These are phyloP conservation scores for Steinernema carpocapsae DNA, from an alignment of 2,888 invertebrate genomes.

Conservation along the genomic window DNA sequence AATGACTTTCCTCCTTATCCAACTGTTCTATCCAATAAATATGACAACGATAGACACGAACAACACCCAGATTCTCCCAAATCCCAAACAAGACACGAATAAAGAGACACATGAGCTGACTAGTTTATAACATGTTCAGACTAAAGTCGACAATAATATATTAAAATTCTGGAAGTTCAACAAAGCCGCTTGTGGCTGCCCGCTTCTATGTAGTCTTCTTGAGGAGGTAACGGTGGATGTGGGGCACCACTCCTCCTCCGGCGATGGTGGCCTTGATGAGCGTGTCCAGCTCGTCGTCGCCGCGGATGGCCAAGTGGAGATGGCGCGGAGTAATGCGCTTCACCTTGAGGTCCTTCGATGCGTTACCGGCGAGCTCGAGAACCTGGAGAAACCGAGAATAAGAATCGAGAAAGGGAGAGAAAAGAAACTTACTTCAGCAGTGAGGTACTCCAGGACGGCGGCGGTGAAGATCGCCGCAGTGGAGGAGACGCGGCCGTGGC, in stretches of 20 bases:
- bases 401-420: too few species aligned
- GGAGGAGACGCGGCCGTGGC: slow-evolving; percentile 98
- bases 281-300: slow-evolving; percentile 98
- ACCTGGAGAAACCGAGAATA: slow-evolving; percentile 75
- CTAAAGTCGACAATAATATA: too few species aligned
- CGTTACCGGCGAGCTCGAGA: slow-evolving; percentile 98
- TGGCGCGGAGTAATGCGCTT: slow-evolving; percentile 99
- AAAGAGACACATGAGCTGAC: too few species aligned
- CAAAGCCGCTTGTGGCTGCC: too few species aligned
- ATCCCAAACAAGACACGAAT: too few species aligned
- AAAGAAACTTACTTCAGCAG: slow-evolving; percentile 80
- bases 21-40: too few species aligned
- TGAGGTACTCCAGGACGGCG: slow-evolving; percentile 98
- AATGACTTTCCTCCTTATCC: too few species aligned
- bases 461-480: slow-evolving; percentile 98
- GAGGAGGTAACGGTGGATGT: slow-evolving; percentile 99
- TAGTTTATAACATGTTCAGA: too few species aligned
- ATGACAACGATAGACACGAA: too few species aligned
- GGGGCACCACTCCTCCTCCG: slow-evolving; percentile 98
- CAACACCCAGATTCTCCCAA: too few species aligned
- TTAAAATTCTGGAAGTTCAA: too few species aligned
- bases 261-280: slow-evolving; percentile 99
- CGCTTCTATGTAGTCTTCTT: slow-evolving; percentile 72
- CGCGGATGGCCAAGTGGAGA: slow-evolving; percentile 96
- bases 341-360: slow-evolving; percentile 98